Evolutionary conservation across 2,797 vertebrate species (phyloP).

Genomic region (Mormyrus hasselquistii): DNA sequence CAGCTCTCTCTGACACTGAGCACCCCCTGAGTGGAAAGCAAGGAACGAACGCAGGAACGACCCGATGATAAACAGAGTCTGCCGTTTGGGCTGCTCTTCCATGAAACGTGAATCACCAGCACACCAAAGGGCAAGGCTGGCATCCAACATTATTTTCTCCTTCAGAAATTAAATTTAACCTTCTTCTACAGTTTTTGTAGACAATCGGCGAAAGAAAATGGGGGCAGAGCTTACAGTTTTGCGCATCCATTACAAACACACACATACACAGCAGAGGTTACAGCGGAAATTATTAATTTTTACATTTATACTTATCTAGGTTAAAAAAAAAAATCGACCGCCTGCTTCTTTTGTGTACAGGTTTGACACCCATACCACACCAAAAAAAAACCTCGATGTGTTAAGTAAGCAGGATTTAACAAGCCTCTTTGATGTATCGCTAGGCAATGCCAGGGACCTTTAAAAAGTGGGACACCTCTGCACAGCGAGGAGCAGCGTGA

Average conservation of each 20-base stretch:
- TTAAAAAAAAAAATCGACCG: not conserved
- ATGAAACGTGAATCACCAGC: not conserved
- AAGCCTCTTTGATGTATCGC: not conserved
- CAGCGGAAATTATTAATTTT: not conserved
- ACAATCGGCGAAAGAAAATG: not conserved
- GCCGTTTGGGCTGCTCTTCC: not conserved
- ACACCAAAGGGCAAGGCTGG: not conserved
- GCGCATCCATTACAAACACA: not conserved
- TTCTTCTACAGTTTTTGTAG: not conserved
- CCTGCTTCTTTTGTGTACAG: not conserved
- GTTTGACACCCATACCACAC: not conserved
- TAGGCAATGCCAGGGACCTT: constrained; percentile 6
- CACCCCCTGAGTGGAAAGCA: not conserved
- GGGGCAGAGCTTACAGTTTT: not conserved
- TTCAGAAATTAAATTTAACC: not conserved
- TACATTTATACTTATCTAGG: not conserved
- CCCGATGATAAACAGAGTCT: not conserved
- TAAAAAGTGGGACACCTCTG: not conserved
- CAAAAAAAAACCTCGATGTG: not conserved
- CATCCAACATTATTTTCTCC: not conserved
- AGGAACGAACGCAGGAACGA: not conserved
- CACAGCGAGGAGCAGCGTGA: not conserved
- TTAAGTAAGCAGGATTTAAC: not conserved
- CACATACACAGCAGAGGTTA: constrained; percentile 1
- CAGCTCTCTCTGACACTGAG: not conserved